These are phyloP conservation scores for Carollia perspicillata DNA, from an alignment of 2,113 vertebrate species.

Conservation along the genomic window DNA sequence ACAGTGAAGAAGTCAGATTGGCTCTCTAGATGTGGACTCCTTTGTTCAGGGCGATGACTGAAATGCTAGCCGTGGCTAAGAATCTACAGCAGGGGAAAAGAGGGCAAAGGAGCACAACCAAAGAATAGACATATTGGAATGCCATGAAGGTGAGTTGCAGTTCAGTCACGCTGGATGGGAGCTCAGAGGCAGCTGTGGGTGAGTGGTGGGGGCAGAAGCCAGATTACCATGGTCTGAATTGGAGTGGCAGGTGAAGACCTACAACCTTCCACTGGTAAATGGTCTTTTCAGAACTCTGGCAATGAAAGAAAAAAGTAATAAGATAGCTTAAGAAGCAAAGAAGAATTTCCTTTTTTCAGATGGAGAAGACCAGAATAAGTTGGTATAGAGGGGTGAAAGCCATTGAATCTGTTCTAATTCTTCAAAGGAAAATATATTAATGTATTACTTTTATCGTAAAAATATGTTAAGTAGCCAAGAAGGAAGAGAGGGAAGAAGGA, in stretches of 20 bases:
- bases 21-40: neutral
- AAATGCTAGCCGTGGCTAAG: neutral
- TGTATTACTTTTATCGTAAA: neutral
- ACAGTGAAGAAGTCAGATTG: neutral
- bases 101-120: neutral
- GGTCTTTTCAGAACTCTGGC: neutral
- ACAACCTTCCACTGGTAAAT: neutral
- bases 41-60: neutral
- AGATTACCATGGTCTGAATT: neutral
- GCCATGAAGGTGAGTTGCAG: neutral
- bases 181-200: neutral
- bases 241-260: neutral
- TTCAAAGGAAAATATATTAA: conserved; percentile 34
- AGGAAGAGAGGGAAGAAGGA: neutral
- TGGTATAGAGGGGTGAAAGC: neutral
- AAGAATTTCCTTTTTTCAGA: neutral
- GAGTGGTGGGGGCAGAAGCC: neutral
- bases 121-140: neutral
- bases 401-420: conserved; percentile 5
- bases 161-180: neutral
- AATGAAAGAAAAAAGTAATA: neutral
- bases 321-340: neutral
- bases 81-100: neutral
- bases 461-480: neutral
- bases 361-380: neutral